Evolutionary conservation across 2,113 vertebrate genomes (phyloP).

Genomic region (Sialia sialis): DNA sequence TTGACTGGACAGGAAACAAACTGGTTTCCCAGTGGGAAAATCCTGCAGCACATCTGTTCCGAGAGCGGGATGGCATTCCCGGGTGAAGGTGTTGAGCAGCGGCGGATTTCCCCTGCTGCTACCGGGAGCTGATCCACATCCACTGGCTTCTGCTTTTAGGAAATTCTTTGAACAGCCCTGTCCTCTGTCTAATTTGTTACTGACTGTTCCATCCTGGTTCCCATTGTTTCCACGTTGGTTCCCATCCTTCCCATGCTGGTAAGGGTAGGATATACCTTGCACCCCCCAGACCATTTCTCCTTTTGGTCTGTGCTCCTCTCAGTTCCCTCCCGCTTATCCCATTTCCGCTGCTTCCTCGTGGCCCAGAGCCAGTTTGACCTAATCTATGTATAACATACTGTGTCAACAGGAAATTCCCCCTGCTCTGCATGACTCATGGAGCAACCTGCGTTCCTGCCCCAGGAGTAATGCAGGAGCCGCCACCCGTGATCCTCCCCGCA

Average conservation of each 20-base stretch:
- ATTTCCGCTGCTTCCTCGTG: background rate
- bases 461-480: background rate
- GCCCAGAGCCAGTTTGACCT: background rate
- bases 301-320: background rate
- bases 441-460: background rate
- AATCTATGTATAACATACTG: slow-evolving; percentile 46
- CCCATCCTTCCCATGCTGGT: background rate
- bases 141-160: background rate
- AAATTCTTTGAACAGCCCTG: background rate
- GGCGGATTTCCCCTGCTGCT: background rate
- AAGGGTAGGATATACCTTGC: background rate
- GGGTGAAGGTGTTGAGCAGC: background rate
- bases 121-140: background rate
- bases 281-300: background rate
- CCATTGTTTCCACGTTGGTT: background rate
- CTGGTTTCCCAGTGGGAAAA: background rate
- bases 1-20: background rate
- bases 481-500: rapidly evolving
- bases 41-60: background rate
- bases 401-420: slow-evolving; percentile 58
- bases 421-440: background rate
- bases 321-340: background rate
- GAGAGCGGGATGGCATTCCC: background rate
- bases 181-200: background rate
- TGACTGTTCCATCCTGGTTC: background rate